These are phyloP conservation scores for Petrophora chlorosata DNA, from an alignment of 2,888 invertebrate genomes.

Conservation along the genomic window DNA sequence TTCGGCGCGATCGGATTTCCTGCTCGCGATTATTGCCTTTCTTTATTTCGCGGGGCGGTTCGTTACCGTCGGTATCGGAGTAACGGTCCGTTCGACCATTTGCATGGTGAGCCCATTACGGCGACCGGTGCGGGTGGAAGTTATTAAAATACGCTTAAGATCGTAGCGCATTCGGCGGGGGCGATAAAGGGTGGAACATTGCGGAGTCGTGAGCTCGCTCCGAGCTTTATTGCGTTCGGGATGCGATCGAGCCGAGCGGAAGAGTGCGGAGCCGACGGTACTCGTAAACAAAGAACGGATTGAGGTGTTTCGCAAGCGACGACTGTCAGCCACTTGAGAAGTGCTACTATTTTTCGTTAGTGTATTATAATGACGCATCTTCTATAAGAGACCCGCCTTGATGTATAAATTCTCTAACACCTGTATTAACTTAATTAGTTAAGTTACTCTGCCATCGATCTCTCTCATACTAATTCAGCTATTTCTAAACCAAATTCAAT, in stretches of 20 bases:
- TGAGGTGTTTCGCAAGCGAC: constrained; percentile 65
- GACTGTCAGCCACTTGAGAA: constrained; percentile 49
- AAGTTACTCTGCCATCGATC: no score
- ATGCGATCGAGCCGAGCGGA: constrained; percentile 64
- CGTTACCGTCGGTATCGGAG: constrained; percentile 68
- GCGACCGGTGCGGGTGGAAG: constrained; percentile 71
- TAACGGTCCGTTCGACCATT: constrained; percentile 74
- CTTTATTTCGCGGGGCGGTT: constrained; percentile 75
- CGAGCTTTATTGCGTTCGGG: constrained; percentile 77
- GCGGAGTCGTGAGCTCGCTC: constrained; percentile 74
- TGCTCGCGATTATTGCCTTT: constrained; percentile 74
- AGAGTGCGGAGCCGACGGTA: constrained; percentile 52
- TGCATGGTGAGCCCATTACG: constrained; percentile 78
- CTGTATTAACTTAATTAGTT: no score
- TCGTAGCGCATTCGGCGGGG: constrained; percentile 66
- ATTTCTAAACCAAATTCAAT: not conserved
- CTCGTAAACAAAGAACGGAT: constrained; percentile 63
- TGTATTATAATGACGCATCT: constrained; percentile 55
- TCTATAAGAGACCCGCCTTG: constrained; percentile 8
- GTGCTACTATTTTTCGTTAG: constrained; percentile 64
- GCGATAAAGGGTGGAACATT: constrained; percentile 75
- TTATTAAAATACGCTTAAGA: constrained; percentile 80
- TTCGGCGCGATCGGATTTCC: constrained; percentile 72
- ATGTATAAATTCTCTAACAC: no score
- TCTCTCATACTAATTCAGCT: not conserved